Evolutionary conservation across 1,140 invertebrate species (phyloP).

Genomic region (Drosophila simulans): DNA sequence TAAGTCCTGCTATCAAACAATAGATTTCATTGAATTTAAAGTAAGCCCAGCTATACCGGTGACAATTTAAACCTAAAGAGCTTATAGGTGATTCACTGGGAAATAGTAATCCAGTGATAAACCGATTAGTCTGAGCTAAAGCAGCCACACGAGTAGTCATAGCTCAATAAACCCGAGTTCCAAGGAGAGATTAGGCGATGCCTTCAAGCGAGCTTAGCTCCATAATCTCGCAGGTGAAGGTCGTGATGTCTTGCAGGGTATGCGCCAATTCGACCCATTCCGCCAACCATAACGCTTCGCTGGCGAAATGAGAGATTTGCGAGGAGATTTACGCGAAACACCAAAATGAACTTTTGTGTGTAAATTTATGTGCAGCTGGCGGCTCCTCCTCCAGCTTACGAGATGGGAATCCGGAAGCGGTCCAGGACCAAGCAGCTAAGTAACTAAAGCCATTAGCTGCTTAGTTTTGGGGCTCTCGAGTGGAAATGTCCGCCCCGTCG

Average conservation of each 20-base stretch:
- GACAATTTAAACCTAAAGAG: background rate
- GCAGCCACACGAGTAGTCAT: background rate
- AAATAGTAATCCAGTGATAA: conserved; percentile 1
- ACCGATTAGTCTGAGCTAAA: background rate
- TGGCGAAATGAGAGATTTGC: conserved; percentile 75
- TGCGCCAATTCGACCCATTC: conserved; percentile 11
- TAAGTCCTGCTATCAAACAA: background rate
- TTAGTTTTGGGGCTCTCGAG: conserved; percentile 39
- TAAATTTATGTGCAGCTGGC: conserved; percentile 71
- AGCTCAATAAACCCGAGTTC: background rate
- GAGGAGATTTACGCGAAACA: conserved; percentile 69
- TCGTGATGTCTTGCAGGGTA: conserved; percentile 12
- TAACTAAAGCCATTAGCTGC: conserved; percentile 74
- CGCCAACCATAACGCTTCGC: background rate
- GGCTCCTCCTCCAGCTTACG: background rate
- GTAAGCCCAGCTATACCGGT: background rate
- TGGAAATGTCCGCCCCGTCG: background rate
- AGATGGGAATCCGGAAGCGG: background rate
- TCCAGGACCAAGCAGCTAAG: conserved; percentile 36
- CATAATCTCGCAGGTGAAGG: no score
- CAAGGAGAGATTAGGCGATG: background rate
- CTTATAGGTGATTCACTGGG: background rate
- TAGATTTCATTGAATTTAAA: background rate
- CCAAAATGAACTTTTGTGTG: conserved; percentile 76
- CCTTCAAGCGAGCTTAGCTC: background rate